Evolutionary conservation across 2,888 invertebrate species (phyloP).

Genomic region (Melieria crassipennis): DNA sequence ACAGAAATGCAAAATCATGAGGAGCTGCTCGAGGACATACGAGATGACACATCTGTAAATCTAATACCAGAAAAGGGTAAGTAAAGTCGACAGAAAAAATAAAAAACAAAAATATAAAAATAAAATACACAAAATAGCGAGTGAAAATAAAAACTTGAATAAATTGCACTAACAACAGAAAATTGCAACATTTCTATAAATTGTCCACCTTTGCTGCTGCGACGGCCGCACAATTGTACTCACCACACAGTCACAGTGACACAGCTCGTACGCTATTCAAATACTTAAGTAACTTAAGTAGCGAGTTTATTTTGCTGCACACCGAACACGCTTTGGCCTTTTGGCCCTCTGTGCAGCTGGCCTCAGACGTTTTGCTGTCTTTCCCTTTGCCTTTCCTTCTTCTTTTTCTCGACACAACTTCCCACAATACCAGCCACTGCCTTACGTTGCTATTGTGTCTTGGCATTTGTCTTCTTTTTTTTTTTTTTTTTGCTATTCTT

Average conservation of each 20-base stretch:
- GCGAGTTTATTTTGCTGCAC: constrained; percentile 4
- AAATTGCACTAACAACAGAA: too few species aligned
- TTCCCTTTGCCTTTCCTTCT: not conserved
- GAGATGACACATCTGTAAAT: constrained; percentile 64
- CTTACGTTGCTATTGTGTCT: not conserved
- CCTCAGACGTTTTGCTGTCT: not conserved
- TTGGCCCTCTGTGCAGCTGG: not conserved
- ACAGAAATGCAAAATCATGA: constrained; percentile 65
- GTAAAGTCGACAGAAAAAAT: constrained; percentile 35
- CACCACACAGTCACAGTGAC: not conserved
- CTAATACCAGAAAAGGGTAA: constrained; percentile 65
- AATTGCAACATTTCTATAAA: too few species aligned
- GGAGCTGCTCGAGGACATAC: constrained; percentile 64
- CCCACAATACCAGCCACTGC: too few species aligned
- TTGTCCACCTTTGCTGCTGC: too few species aligned
- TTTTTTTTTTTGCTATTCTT: not conserved
- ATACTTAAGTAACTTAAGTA: constrained; percentile 18
- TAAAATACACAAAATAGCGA: too few species aligned
- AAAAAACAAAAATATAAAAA: not conserved
- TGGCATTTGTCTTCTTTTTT: not conserved
- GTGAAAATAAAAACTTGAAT: too few species aligned
- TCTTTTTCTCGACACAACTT: not conserved
- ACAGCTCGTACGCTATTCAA: not conserved
- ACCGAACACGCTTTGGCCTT: not conserved
- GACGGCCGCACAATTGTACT: not conserved